phyloP scores from a whole-genome alignment of 2,113 vertebrate genomes.

The Mustelus asterias region DNA sequence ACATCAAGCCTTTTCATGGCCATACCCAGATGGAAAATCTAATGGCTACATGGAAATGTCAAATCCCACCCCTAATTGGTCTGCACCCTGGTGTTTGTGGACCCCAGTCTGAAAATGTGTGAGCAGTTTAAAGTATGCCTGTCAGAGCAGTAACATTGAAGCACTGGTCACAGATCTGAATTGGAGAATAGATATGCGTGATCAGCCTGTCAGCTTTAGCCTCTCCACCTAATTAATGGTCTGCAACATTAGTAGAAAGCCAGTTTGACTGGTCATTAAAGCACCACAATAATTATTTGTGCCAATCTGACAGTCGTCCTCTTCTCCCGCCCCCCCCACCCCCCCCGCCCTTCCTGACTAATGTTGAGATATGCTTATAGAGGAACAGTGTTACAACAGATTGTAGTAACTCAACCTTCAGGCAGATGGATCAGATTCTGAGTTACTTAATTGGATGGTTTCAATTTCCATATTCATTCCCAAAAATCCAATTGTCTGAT shows the following conservation, averaged over 20 bases:
- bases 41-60: neutral
- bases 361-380: neutral
- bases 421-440: neutral
- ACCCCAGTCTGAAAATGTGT: neutral
- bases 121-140: neutral
- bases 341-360: neutral
- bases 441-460: neutral
- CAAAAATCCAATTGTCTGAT: neutral
- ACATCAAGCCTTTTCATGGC: neutral
- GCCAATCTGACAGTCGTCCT: neutral
- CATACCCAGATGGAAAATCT: neutral
- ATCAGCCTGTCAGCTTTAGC: neutral
- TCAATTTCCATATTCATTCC: neutral
- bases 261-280: neutral
- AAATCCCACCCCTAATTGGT: neutral
- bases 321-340: too few species aligned
- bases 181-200: neutral
- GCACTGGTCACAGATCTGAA: slow-evolving; percentile 15
- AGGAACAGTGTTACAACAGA: slow-evolving; percentile 6
- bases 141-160: neutral
- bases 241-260: neutral
- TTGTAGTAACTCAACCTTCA: neutral
- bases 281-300: neutral
- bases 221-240: neutral
- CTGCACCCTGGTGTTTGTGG: neutral